phyloP scores from a whole-genome alignment of 2,888 invertebrate genomes.

The Melieria omissa region DNA sequence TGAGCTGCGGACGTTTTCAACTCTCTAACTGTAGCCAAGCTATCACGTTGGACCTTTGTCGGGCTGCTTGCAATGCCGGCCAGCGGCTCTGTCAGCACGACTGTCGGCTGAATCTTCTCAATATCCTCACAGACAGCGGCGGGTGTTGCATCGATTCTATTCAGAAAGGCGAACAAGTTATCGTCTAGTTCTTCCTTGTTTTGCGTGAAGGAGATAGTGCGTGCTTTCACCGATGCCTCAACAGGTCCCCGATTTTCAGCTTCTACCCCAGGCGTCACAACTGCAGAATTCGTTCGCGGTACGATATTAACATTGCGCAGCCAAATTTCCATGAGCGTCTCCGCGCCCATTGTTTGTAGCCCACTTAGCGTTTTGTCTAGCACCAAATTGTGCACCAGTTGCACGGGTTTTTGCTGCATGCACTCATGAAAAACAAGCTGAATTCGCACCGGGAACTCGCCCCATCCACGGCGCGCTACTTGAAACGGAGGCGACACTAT shows the following conservation, averaged over 20 bases:
- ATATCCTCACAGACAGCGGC: conserved; percentile 57
- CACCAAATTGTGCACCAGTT: conserved; percentile 82
- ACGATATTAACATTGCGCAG: conserved; percentile 67
- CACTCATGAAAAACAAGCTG: conserved; percentile 82
- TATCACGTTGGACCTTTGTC: conserved; percentile 21
- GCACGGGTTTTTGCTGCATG: conserved; percentile 79
- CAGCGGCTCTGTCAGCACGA: conserved; percentile 53
- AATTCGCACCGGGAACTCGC: conserved; percentile 87
- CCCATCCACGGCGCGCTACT: conserved; percentile 88
- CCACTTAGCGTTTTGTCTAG: conserved; percentile 86
- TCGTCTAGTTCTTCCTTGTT: conserved; percentile 52
- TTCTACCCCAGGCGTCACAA: too few species aligned
- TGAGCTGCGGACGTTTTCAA: too few species aligned
- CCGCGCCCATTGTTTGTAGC: conserved; percentile 84
- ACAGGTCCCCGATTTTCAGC: not conserved
- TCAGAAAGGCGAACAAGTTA: conserved; percentile 59
- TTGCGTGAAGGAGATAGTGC: conserved; percentile 51
- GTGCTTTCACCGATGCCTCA: conserved; percentile 40
- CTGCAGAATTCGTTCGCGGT: too few species aligned
- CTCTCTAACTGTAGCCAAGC: too few species aligned
- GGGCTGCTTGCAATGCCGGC: conserved; percentile 37
- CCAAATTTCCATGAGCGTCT: conserved; percentile 83
- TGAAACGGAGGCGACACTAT: conserved; percentile 85
- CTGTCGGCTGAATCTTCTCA: conserved; percentile 65
- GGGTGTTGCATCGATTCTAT: conserved; percentile 54